Base-by-base conservation (phyloP, 2,113 vertebrate species). In the Garra rufa region DNA sequence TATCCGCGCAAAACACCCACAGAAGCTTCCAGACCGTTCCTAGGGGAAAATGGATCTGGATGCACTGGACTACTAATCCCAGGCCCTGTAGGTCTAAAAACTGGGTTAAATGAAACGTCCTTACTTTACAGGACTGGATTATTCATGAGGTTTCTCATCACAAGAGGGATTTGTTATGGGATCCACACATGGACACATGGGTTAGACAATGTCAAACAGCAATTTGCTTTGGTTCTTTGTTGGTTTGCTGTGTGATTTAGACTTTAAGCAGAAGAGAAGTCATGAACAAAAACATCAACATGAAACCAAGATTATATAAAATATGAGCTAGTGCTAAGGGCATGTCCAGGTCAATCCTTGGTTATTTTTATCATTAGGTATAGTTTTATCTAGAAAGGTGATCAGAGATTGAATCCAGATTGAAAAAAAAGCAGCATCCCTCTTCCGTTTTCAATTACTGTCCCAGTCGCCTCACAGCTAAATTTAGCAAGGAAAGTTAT, bases 401-500 rank as follows among this genome's bases (percentile, higher is more conserved):
- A 78, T 81, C 76, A 81, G 55, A 85, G 9, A 71, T 57, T 78
- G 75, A 17, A 43, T 73, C 24, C n/a, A 34, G 65, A 77, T 44
- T 57, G 50, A 6, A 26, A 52, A 81, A 81, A 41, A n/a, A 41
- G 13, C 15, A 38, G 73, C 41, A 79, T 65, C 81, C 65, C 55
- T 79, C 61, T 74, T 84, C 46, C 69, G 38, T 87, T 81, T 83
- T 84, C 67, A 55, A 80, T 87, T 81, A 87, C 76, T 17, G 69
- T 55, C 48, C 38, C 67, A 65, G 85, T 74, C 65, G 19, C 17
- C 76, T 21, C 76, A 69, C 7, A 4, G 55, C 85, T 86, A 86
- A 86, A 86, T 83, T 83, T 86, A 86, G 81, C 44, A 24, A 15
- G 52, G 76, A 82, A 30, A 41, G 85, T 83, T 79, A 78, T 79